Percentiles rank a stretch among this genome's conserved stretches.
These are phyloP conservation scores for Heliornis fulica DNA, from an alignment of 2,113 vertebrate genomes.

Conservation along the genomic window DNA sequence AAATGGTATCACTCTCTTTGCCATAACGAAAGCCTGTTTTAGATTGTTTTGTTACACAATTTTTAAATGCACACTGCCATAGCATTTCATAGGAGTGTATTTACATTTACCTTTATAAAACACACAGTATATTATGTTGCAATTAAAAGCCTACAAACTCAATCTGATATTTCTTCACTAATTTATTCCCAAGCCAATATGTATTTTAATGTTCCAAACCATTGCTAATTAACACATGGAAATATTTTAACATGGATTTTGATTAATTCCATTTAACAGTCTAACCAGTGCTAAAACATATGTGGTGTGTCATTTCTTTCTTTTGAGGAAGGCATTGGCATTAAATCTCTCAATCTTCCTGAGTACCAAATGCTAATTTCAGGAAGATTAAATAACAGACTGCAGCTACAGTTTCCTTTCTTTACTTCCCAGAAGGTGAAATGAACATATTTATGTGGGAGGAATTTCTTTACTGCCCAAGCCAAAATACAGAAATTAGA, in stretches of 20 bases:
- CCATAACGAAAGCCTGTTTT: constrained; percentile 3
- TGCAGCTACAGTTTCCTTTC: constrained; percentile 51
- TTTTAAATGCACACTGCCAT: constrained; percentile 14
- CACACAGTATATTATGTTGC: constrained; percentile 41
- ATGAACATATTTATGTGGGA: constrained; percentile 60
- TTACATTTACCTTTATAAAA: constrained; percentile 63
- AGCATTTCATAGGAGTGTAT: constrained; percentile 10
- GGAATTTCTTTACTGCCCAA: constrained; percentile 53
- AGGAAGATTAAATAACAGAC: constrained; percentile 63
- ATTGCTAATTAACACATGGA: constrained; percentile 61
- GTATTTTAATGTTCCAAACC: constrained; percentile 63
- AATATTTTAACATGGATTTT: constrained; percentile 68
- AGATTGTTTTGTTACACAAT: not conserved
- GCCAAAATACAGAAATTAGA: constrained; percentile 58
- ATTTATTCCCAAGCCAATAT: constrained; percentile 62
- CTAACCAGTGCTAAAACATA: constrained; percentile 56
- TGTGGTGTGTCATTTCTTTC: constrained; percentile 29
- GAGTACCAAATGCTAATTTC: constrained; percentile 69
- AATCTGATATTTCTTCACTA: constrained; percentile 57
- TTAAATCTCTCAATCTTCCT: constrained; percentile 64
- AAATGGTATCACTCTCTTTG: constrained; percentile 14
- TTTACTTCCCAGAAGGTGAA: constrained; percentile 67
- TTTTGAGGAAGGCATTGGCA: constrained; percentile 47
- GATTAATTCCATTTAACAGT: constrained; percentile 64
- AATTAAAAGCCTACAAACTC: constrained; percentile 65